phyloP scores from a whole-genome alignment of 2,888 invertebrate species.

The Torymus tubicola region DNA sequence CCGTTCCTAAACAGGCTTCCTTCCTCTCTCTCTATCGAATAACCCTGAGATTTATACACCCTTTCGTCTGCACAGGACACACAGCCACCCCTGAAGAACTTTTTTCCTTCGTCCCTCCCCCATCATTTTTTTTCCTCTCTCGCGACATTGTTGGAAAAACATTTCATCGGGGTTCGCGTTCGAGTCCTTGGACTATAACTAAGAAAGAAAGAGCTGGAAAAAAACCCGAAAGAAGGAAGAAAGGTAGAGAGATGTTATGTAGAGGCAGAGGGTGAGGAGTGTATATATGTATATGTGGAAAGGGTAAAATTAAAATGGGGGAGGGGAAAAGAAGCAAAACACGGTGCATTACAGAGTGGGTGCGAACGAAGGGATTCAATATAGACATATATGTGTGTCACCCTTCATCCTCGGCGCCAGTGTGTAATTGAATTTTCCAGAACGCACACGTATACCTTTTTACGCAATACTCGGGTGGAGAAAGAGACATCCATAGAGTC shows the following conservation, averaged over 20 bases:
- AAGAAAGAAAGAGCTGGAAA: background rate
- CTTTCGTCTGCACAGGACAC: background rate
- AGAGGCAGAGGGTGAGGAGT: too few species aligned
- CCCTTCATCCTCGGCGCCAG: background rate
- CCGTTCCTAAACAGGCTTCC: too few species aligned
- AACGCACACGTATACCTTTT: background rate
- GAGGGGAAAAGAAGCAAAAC: background rate
- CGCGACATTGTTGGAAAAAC: slow-evolving; percentile 34
- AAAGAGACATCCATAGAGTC: slow-evolving; percentile 14
- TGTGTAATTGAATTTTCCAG: slow-evolving; percentile 45
- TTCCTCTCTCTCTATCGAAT: background rate
- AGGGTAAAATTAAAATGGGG: slow-evolving; percentile 32
- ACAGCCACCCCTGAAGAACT: background rate
- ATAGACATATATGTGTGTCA: too few species aligned
- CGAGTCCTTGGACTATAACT: background rate
- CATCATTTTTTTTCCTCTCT: background rate
- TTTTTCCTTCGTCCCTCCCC: slow-evolving; percentile 1
- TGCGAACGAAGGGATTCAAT: slow-evolving; percentile 31
- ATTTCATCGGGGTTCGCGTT: slow-evolving; percentile 7
- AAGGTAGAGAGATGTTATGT: background rate
- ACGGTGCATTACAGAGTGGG: too few species aligned
- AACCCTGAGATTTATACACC: slow-evolving; percentile 28
- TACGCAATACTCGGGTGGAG: background rate
- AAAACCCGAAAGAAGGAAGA: background rate
- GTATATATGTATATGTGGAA: background rate